phyloP scores from a whole-genome alignment of 2,888 invertebrate species.

The Schizotus pectinicornis region DNA sequence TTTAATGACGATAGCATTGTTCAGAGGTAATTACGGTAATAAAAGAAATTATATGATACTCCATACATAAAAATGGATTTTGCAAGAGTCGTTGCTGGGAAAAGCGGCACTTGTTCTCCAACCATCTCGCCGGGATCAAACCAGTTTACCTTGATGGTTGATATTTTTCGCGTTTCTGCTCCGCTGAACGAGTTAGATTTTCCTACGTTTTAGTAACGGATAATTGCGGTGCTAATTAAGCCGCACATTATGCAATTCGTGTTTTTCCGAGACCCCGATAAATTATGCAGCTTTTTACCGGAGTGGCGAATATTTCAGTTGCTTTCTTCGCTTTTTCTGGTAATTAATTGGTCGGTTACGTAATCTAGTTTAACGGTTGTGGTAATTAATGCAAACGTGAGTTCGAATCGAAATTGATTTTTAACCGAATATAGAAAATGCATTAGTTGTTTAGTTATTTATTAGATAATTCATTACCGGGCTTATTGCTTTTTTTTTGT shows the following conservation, averaged over 20 bases:
- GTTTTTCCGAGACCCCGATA: constrained; percentile 3
- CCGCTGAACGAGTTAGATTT: constrained; percentile 31
- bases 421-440: constrained; percentile 28
- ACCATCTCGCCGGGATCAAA: constrained; percentile 33
- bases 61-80: constrained; percentile 16
- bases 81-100: constrained; percentile 23
- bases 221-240: constrained; percentile 27
- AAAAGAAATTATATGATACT: constrained; percentile 21
- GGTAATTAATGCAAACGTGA: constrained; percentile 47
- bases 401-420: constrained; percentile 44
- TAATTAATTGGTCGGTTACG: constrained; percentile 45
- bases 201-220: constrained; percentile 28
- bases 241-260: constrained; percentile 20
- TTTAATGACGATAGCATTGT: constrained; percentile 30
- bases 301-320: constrained; percentile 25
- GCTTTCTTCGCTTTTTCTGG: constrained; percentile 37
- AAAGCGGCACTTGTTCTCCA: constrained; percentile 32
- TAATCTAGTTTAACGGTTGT: constrained; percentile 40
- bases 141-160: constrained; percentile 35
- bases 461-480: constrained; percentile 23
- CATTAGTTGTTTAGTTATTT: constrained; percentile 17
- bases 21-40: constrained; percentile 22
- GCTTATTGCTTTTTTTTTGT: constrained; percentile 2
- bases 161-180: constrained; percentile 32
- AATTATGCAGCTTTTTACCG: constrained; percentile 11